Percentiles rank a stretch among this genome's conserved stretches.
Evolutionary conservation across 2,113 vertebrate species (phyloP).

Genomic region (Hemichromis elongatus): DNA sequence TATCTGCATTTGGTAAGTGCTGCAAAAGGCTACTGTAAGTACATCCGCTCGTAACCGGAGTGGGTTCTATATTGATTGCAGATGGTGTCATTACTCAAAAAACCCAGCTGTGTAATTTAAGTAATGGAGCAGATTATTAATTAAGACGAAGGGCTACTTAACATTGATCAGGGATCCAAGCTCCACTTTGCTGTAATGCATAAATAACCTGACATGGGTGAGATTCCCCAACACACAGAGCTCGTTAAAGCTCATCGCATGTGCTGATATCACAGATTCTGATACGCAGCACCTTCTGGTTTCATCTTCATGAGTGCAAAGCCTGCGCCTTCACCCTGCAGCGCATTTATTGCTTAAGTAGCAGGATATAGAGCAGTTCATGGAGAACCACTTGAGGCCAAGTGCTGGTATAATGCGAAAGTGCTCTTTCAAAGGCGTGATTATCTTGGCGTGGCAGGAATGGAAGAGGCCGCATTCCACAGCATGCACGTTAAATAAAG

Average conservation of each 20-base stretch:
- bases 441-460: background rate
- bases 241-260: slow-evolving; percentile 31
- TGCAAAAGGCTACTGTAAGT: slow-evolving; percentile 14
- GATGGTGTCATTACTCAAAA: slow-evolving; percentile 25
- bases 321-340: background rate
- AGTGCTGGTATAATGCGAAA: slow-evolving; percentile 6
- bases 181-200: slow-evolving; percentile 22
- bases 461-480: background rate
- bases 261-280: slow-evolving; percentile 55
- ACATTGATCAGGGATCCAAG: slow-evolving; percentile 41
- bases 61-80: slow-evolving; percentile 19
- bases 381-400: slow-evolving; percentile 3
- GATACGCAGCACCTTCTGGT: slow-evolving; percentile 14
- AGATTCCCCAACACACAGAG: slow-evolving; percentile 1
- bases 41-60: background rate
- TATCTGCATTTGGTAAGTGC: slow-evolving; percentile 3
- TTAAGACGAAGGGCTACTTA: slow-evolving; percentile 43
- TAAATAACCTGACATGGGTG: slow-evolving; percentile 28
- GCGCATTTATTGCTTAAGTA: slow-evolving; percentile 40
- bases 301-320: slow-evolving; percentile 54
- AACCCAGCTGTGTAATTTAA: slow-evolving; percentile 35
- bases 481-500: background rate
- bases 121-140: slow-evolving; percentile 51
- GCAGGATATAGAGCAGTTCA: slow-evolving; percentile 48
- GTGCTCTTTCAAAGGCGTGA: slow-evolving; percentile 1